Evolutionary conservation across 2,797 vertebrate species (phyloP).

Genomic region (Hephaestus fuliginosus): DNA sequence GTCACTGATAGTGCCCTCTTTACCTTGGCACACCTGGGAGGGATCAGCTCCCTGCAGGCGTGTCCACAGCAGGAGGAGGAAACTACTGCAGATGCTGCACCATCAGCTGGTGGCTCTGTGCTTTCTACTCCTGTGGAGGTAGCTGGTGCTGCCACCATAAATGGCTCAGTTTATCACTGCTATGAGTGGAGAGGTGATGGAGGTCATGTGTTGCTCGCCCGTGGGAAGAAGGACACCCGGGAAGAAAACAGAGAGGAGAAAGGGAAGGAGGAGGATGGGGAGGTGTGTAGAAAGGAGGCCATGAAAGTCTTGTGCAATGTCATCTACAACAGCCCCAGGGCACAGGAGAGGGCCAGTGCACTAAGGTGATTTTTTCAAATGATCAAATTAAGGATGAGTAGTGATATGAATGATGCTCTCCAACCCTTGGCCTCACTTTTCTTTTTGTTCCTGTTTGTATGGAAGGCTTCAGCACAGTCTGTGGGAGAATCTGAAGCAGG

Average conservation of each 20-base stretch:
- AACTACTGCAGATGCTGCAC: not conserved
- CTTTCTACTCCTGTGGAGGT: not conserved
- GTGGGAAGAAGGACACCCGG: conserved; percentile 54
- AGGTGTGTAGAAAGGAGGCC: conserved; percentile 80
- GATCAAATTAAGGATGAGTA: not conserved
- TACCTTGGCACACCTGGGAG: conserved; percentile 71
- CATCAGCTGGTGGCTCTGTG: not conserved
- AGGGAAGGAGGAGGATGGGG: conserved; percentile 76
- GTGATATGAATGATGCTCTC: not conserved
- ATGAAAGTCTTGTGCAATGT: conserved; percentile 84
- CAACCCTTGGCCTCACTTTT: not conserved
- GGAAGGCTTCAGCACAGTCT: conserved; percentile 60
- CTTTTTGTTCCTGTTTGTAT: conserved; percentile 16
- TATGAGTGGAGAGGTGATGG: not conserved
- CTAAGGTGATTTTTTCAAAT: conserved; percentile 76
- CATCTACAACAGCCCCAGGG: conserved; percentile 83
- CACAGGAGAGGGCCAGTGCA: conserved; percentile 78
- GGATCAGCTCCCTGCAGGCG: conserved; percentile 38
- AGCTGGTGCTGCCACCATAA: not conserved
- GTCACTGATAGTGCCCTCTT: conserved; percentile 71
- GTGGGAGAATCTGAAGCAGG: conserved; percentile 63
- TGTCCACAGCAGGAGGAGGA: conserved; percentile 20
- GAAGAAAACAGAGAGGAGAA: conserved; percentile 62
- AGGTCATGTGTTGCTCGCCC: conserved; percentile 23
- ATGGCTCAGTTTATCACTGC: not conserved